Evolutionary conservation across 2,797 vertebrate species (phyloP).

Genomic region (Lates japonicus): DNA sequence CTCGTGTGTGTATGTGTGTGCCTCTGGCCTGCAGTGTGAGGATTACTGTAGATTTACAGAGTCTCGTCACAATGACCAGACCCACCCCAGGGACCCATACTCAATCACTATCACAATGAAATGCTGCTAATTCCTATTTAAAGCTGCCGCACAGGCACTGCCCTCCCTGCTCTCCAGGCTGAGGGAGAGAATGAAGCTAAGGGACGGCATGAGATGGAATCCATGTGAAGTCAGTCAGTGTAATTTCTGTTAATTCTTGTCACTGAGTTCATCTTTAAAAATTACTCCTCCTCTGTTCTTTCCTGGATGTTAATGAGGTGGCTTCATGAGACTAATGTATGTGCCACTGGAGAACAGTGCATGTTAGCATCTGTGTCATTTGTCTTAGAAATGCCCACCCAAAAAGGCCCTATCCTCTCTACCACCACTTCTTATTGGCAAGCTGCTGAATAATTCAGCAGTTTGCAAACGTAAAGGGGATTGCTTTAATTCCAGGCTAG

Average conservation of each 20-base stretch:
- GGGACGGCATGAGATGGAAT: slow-evolving; percentile 19
- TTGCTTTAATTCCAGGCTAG: slow-evolving; percentile 77
- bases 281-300: slow-evolving; percentile 32
- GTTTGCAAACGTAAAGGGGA: slow-evolving; percentile 73
- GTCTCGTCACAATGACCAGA: slow-evolving; percentile 78
- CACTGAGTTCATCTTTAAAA: slow-evolving; percentile 32
- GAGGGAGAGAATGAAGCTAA: slow-evolving; percentile 44
- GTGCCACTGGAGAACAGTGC: slow-evolving; percentile 47
- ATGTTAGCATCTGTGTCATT: slow-evolving; percentile 63
- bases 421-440: slow-evolving; percentile 56
- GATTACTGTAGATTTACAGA: slow-evolving; percentile 85
- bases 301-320: slow-evolving; percentile 49
- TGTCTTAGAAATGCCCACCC: slow-evolving; percentile 72
- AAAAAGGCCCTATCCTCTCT: slow-evolving; percentile 64
- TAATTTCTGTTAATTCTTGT: slow-evolving; percentile 50
- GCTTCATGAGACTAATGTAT: slow-evolving; percentile 52
- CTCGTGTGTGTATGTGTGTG: slow-evolving; percentile 47
- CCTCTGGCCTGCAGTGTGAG: slow-evolving; percentile 70
- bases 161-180: slow-evolving; percentile 63
- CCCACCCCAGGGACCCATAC: slow-evolving; percentile 75
- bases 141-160: slow-evolving; percentile 75
- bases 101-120: slow-evolving; percentile 84
- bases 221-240: slow-evolving; percentile 31
- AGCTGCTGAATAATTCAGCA: slow-evolving; percentile 80
- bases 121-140: slow-evolving; percentile 84